These are phyloP conservation scores for Ardeotis arabs DNA, from an alignment of 2,113 vertebrate genomes.

Conservation along the genomic window DNA sequence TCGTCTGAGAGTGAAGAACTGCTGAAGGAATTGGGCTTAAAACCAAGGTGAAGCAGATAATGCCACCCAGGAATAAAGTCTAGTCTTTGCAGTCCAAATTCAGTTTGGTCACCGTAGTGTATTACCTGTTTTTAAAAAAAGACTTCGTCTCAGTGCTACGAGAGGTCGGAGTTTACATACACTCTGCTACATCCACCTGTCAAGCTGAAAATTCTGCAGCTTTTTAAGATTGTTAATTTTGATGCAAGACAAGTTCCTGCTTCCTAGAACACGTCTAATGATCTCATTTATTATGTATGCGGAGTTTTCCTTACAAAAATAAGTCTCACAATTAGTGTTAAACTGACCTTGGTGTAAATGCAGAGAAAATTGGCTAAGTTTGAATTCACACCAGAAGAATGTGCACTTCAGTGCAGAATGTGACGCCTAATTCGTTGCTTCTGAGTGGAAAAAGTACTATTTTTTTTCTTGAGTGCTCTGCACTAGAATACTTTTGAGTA, in stretches of 20 bases:
- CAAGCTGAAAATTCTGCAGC: slow-evolving; percentile 46
- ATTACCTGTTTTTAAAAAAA: not conserved
- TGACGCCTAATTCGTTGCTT: not conserved
- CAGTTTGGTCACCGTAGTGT: not conserved
- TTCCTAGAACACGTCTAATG: slow-evolving; percentile 54
- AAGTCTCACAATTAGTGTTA: not conserved
- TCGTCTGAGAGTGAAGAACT: not conserved
- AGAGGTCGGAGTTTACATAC: not conserved
- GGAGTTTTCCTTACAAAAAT: not conserved
- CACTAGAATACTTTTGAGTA: not conserved
- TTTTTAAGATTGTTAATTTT: slow-evolving; percentile 39
- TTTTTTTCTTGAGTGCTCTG: not conserved
- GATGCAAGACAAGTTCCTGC: slow-evolving; percentile 47
- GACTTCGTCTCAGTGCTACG: not conserved
- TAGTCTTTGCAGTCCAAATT: not conserved
- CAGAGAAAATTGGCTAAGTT: not conserved
- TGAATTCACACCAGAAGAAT: not conserved
- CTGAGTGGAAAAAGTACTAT: not conserved
- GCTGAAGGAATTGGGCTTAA: not conserved
- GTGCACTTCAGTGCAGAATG: not conserved
- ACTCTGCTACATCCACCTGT: slow-evolving; percentile 1
- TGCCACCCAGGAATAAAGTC: not conserved
- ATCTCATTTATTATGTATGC: slow-evolving; percentile 14
- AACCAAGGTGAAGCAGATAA: not conserved
- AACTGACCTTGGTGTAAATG: not conserved